Evolutionary conservation across 2,888 invertebrate species (phyloP), one percentile per base, ranked within the genome.

Genomic region (Euclidia mi): DNA sequence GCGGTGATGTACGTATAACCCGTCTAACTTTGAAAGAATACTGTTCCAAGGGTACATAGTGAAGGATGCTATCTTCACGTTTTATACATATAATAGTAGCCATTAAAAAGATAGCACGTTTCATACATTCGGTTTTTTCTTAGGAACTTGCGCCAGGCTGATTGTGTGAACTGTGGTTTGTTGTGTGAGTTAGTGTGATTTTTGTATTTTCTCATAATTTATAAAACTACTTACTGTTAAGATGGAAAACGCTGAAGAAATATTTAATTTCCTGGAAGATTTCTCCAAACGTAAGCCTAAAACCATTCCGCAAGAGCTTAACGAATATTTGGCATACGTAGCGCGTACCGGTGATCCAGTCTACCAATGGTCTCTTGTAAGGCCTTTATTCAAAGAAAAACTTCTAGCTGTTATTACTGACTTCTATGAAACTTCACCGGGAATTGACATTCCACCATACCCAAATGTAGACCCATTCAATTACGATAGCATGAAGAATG

Each of bases 341-440:
- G 99, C 99, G 3, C 97, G 97, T 90, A 98, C 98, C 80, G 99
- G 99, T 66, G 98, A 99, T 92, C 98, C 98, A 31, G 96, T 99
- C 67, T 99, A 98, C 87, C 98, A 98, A 82, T 99, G 99, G 99
- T 94, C 97, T 38, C 95, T 97, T 66, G 96, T 99, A 44, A 98
- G 98, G 90, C 96, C 97, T 84, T 96, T 99, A 74, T 98, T 99
- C 87, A 96, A 97, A 69, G 97, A 98, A 84, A 99, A 99, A 89
- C 94, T 99, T 35, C 95, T 98, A 34, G 96, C 96, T 75, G 98
- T 98, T 37, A 97, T 99, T 78, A 97, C 97, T 28, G 97, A 98
- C 75, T 98, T 98, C 82, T 96, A 97, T 81, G 97, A 98, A 89
- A 96, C 96, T 29, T 96, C 97, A 42, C 96, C 97, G 48, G 95